Conservation (phyloP, 1,140 invertebrate genomes). For the Drosophila novamexicana region DNA sequence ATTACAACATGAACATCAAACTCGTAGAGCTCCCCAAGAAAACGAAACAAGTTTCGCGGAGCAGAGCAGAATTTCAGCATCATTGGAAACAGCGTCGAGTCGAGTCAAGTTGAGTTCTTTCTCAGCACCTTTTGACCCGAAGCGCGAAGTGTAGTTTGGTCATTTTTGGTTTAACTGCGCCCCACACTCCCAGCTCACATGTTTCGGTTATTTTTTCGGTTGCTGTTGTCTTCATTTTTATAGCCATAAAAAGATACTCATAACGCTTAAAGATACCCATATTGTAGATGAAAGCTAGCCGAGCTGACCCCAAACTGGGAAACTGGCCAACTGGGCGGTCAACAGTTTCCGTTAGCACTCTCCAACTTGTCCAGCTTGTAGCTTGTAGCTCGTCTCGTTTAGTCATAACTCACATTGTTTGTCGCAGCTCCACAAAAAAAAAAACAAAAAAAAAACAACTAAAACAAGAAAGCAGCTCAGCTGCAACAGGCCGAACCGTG, state of each 20-base stretch:
- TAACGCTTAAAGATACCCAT: slow-evolving; percentile 26
- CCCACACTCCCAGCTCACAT: slow-evolving; percentile 47
- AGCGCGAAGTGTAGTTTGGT: slow-evolving; percentile 42
- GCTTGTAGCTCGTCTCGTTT: slow-evolving; percentile 48
- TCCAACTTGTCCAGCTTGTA: slow-evolving; percentile 46
- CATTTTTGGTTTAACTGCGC: slow-evolving; percentile 54
- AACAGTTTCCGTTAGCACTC: slow-evolving; percentile 54
- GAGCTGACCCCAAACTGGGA: slow-evolving; percentile 44
- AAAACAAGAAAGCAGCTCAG: too few species aligned
- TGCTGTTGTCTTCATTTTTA: slow-evolving; percentile 3
- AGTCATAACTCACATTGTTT: slow-evolving; percentile 27
- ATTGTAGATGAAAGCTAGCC: slow-evolving; percentile 56
- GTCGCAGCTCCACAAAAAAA: neutral
- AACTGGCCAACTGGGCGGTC: slow-evolving; percentile 41
- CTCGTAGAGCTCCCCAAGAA: slow-evolving; percentile 5
- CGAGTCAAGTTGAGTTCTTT: slow-evolving; percentile 46
- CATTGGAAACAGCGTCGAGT: slow-evolving; percentile 30
- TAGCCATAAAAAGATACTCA: slow-evolving; percentile 51
- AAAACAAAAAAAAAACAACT: neutral
- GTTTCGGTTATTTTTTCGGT: slow-evolving; percentile 25
- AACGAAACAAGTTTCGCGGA: slow-evolving; percentile 44
- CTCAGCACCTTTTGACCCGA: slow-evolving; percentile 76
- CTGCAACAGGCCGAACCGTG: too few species aligned
- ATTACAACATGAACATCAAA: slow-evolving; percentile 4
- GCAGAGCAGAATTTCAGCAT: slow-evolving; percentile 65